Percentiles rank a stretch among this genome's conserved stretches.
Conservation (phyloP, 2,113 vertebrate species). For the Marmota flaviventris region DNA sequence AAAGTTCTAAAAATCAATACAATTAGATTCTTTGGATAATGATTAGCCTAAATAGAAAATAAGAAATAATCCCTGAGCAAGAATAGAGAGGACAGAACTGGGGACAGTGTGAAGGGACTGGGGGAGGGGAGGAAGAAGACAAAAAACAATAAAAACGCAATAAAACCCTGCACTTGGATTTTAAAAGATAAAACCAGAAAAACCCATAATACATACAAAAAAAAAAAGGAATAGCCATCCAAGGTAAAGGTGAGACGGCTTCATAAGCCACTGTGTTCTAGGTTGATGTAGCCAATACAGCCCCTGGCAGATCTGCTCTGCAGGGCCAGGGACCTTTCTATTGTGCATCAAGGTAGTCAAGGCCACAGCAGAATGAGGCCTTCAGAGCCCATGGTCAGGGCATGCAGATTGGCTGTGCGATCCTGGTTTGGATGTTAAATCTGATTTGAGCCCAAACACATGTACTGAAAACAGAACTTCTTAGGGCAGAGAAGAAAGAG, state of each 20-base stretch:
- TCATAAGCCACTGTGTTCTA: background rate
- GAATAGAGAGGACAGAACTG: background rate
- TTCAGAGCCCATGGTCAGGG: background rate
- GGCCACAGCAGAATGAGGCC: background rate
- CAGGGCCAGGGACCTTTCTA: background rate
- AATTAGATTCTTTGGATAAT: constrained; percentile 37
- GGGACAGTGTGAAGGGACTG: background rate
- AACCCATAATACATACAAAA: background rate
- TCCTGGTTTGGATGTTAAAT: background rate
- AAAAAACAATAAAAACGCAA: background rate
- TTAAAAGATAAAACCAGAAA: background rate
- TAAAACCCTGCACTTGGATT: too few relatives aligned
- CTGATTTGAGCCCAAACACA: background rate
- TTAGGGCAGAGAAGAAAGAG: background rate
- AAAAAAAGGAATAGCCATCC: background rate
- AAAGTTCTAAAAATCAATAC: constrained; percentile 59
- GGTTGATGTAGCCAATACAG: background rate
- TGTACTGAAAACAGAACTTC: background rate
- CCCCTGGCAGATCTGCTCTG: background rate
- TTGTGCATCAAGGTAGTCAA: background rate
- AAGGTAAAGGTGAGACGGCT: background rate
- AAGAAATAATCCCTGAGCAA: background rate
- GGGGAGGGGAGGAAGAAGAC: background rate
- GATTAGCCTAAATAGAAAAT: constrained; percentile 1
- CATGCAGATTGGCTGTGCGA: background rate